Conservation (phyloP, 2,797 vertebrate species). For the Erethizon dorsatum region DNA sequence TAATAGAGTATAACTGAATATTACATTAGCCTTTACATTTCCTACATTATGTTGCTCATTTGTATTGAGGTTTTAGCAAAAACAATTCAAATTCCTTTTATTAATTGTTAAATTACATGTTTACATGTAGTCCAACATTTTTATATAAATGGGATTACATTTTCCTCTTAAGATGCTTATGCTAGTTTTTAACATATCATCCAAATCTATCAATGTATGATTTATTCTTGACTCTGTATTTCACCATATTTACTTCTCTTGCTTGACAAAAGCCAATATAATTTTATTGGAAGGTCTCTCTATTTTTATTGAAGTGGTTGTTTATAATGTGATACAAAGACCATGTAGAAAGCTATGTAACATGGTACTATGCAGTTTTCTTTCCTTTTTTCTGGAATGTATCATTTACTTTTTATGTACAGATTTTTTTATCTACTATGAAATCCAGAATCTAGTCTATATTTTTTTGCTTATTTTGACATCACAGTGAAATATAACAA, state of each 20-base stretch:
- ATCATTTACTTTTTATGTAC: not conserved
- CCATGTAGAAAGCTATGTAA: not conserved
- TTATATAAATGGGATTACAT: not conserved
- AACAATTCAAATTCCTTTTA: not conserved
- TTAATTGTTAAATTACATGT: not conserved
- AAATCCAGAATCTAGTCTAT: not conserved
- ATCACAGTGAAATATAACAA: not conserved
- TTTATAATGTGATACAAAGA: not conserved
- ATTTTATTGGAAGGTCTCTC: not conserved
- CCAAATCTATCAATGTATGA: not conserved
- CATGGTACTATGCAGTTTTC: not conserved
- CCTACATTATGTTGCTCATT: not conserved
- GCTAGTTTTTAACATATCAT: not conserved
- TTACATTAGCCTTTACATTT: not conserved
- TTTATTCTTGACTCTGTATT: slow-evolving; percentile 30
- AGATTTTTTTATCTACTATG: not conserved
- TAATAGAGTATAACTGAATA: not conserved
- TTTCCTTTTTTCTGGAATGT: not conserved
- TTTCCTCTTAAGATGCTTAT: not conserved
- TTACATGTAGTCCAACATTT: not conserved
- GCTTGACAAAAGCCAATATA: not conserved
- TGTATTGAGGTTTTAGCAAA: not conserved
- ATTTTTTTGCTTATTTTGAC: not conserved
- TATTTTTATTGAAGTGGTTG: not conserved
- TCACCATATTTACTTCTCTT: not conserved